Evolutionary conservation across 2,113 vertebrate species (phyloP).

Genomic region (Ramphastos sulfuratus): DNA sequence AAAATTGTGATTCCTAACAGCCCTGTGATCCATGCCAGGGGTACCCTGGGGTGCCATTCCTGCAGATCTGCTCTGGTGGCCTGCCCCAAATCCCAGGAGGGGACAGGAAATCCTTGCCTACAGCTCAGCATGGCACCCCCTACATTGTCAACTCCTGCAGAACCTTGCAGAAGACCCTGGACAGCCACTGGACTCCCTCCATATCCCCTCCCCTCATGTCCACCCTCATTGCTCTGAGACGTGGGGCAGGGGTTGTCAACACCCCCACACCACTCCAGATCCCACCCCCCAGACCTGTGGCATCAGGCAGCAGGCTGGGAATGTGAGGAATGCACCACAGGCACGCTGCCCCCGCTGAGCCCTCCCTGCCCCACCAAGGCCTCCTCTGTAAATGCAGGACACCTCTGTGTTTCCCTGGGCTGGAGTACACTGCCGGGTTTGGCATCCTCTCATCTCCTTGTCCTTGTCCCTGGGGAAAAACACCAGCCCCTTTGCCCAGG

Average conservation of each 20-base stretch:
- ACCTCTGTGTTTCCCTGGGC: neutral
- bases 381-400: neutral
- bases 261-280: neutral
- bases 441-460: neutral
- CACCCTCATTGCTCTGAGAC: neutral
- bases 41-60: rapidly evolving
- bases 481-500: neutral
- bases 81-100: neutral
- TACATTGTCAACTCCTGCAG: rapidly evolving
- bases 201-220: rapidly evolving
- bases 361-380: neutral
- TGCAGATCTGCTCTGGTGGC: no score
- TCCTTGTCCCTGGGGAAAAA: neutral
- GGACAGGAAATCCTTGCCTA: rapidly evolving
- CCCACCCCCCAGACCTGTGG: neutral
- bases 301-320: neutral
- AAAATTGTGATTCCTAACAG: rapidly evolving
- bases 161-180: neutral
- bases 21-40: rapidly evolving
- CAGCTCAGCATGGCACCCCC: neutral
- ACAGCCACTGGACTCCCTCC: neutral
- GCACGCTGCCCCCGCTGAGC: neutral
- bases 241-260: neutral
- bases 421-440: neutral
- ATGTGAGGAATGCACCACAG: conserved; percentile 32